Conservation (phyloP, 2,888 invertebrate genomes). For the Phymatocera aterrima region DNA sequence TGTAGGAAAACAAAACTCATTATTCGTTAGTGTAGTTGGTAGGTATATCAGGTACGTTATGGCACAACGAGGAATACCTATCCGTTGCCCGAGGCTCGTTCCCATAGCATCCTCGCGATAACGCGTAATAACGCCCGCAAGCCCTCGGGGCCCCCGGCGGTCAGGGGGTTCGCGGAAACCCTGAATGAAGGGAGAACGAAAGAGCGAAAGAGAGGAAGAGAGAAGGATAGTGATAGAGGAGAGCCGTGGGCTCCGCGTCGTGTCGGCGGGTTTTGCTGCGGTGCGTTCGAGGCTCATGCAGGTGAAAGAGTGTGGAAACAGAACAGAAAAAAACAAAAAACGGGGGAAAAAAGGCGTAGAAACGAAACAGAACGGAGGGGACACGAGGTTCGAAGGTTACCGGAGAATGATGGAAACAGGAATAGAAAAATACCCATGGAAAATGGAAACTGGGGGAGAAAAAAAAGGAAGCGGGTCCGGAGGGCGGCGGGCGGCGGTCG, state of each 20-base stretch:
- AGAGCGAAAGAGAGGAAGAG: background rate
- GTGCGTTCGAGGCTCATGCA: background rate
- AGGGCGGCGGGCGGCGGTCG: constrained; percentile 68
- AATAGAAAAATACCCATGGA: constrained; percentile 46
- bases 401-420: background rate
- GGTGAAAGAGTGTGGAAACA: constrained; percentile 5
- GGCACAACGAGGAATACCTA: constrained; percentile 62
- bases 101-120: constrained; percentile 73
- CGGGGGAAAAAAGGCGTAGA: constrained; percentile 10
- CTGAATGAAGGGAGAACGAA: constrained; percentile 52
- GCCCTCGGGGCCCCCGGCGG: constrained; percentile 60
- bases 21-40: constrained; percentile 43
- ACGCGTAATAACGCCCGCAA: constrained; percentile 72
- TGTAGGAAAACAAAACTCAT: constrained; percentile 44
- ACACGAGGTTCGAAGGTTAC: constrained; percentile 43
- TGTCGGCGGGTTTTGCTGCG: constrained; percentile 15
- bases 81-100: constrained; percentile 65
- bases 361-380: constrained; percentile 38
- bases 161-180: constrained; percentile 6
- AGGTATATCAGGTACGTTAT: constrained; percentile 65
- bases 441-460: constrained; percentile 39
- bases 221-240: background rate
- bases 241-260: background rate
- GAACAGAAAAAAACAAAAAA: too few species aligned
- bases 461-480: constrained; percentile 63